These are phyloP conservation scores for Lepas anatifera DNA, from an alignment of 2,888 invertebrate species.

Conservation along the genomic window DNA sequence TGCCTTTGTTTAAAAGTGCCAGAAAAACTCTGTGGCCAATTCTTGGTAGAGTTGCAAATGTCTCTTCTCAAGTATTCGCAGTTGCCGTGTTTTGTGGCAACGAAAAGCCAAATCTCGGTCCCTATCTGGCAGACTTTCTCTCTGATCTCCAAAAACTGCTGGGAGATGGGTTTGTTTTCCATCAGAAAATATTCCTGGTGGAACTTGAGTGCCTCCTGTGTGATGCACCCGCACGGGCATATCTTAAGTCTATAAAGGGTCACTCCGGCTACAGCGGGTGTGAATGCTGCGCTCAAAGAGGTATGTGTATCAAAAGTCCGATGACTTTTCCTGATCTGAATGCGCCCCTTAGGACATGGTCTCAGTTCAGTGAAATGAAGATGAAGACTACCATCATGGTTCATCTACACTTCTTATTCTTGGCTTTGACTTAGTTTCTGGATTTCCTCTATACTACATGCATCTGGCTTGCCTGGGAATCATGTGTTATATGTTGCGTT, in stretches of 20 bases:
- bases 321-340: background rate
- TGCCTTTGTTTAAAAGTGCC: no score
- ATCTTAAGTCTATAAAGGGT: no score
- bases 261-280: background rate
- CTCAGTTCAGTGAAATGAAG: background rate
- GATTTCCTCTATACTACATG: background rate
- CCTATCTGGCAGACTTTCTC: background rate
- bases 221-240: background rate
- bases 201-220: background rate
- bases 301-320: background rate
- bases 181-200: background rate
- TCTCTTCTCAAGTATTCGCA: background rate
- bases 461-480: background rate
- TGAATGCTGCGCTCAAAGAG: background rate
- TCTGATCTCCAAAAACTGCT: background rate
- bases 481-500: background rate
- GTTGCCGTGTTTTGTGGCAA: background rate
- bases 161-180: background rate
- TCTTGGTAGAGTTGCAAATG: background rate
- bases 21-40: background rate
- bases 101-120: background rate
- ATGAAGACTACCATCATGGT: background rate
- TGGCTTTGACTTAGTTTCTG: background rate
- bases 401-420: background rate
- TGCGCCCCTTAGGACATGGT: background rate